Conservation (phyloP, 1,140 invertebrate genomes). For the Artemia franciscana region DNA sequence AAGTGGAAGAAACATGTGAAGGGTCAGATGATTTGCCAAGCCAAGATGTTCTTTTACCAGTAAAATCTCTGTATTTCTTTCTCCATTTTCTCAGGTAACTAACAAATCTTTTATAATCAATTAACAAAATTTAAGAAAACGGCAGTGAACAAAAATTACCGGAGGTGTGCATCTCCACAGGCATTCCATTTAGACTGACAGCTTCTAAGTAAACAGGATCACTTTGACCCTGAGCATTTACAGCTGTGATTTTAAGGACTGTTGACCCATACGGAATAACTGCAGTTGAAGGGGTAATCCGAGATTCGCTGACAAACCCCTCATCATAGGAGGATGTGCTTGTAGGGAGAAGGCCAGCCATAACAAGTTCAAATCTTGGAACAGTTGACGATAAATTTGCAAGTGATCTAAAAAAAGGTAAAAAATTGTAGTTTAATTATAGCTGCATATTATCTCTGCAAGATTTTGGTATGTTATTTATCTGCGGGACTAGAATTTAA, state of each 20-base stretch:
- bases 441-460: too few relatives aligned
- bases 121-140: too few relatives aligned
- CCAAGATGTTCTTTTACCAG: too few relatives aligned
- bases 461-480: too few relatives aligned
- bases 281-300: neutral
- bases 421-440: too few relatives aligned
- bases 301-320: neutral
- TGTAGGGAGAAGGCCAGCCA: neutral
- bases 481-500: too few relatives aligned
- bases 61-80: too few relatives aligned
- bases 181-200: neutral
- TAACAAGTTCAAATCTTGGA: slow-evolving; percentile 6
- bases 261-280: slow-evolving; percentile 8
- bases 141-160: too few relatives aligned
- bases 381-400: slow-evolving; percentile 15
- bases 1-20: too few relatives aligned
- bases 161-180: neutral
- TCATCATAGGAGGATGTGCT: neutral
- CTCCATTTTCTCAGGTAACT: too few relatives aligned
- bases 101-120: too few relatives aligned
- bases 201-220: slow-evolving; percentile 34
- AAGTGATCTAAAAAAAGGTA: slow-evolving; percentile 6
- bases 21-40: too few relatives aligned
- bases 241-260: slow-evolving; percentile 38
- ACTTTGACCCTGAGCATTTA: slow-evolving; percentile 53